phyloP scores from a whole-genome alignment of 2,113 vertebrate genomes.

The Sapajus apella region DNA sequence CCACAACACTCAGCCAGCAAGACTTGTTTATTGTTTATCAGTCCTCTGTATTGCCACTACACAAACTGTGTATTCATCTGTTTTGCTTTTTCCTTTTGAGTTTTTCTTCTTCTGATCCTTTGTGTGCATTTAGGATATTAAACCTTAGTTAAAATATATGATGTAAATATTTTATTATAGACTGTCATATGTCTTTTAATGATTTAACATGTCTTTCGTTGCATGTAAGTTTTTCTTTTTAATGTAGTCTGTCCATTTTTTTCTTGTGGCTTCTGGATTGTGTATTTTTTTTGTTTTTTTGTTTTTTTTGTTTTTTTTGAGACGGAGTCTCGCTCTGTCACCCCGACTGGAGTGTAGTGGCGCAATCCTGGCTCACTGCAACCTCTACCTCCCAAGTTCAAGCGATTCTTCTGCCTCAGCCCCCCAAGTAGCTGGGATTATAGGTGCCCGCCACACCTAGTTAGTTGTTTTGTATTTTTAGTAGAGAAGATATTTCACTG shows the following conservation, averaged over 20 bases:
- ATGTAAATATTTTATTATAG: conserved; percentile 24
- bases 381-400: too few relatives aligned
- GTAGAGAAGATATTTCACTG: too few relatives aligned
- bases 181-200: background rate
- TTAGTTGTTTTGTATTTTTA: too few relatives aligned
- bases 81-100: background rate
- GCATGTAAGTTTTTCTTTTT: background rate
- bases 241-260: background rate
- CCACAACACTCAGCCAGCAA: background rate
- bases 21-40: background rate
- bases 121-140: background rate
- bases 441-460: too few relatives aligned
- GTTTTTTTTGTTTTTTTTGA: background rate
- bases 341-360: too few relatives aligned
- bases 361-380: too few relatives aligned
- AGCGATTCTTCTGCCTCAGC: too few relatives aligned
- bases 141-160: background rate
- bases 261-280: background rate
- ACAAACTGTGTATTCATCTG: background rate
- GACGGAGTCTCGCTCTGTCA: too few relatives aligned
- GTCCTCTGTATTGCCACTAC: background rate
- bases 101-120: background rate
- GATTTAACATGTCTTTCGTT: background rate
- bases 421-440: too few relatives aligned
- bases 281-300: background rate